Conservation (phyloP, 2,888 invertebrate species). For the Lacanobia oleracea region DNA sequence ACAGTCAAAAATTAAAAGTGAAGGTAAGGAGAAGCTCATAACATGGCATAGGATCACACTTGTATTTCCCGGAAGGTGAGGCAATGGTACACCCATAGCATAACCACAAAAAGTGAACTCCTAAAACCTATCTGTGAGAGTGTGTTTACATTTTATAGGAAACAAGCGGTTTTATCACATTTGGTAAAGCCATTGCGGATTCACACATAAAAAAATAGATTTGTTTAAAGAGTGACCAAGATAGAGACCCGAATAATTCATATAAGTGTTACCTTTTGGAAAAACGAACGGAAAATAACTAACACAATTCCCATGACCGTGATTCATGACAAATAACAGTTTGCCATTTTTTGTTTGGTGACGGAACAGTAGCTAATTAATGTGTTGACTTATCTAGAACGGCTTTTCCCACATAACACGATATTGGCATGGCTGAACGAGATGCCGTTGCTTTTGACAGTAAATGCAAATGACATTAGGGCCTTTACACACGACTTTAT, state of each 20-base stretch:
- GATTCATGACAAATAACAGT: conserved; percentile 3
- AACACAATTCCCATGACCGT: background rate
- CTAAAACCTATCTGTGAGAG: too few species aligned
- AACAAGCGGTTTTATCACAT: background rate
- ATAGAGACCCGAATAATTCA: background rate
- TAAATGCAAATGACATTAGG: too few species aligned
- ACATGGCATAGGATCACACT: too few species aligned
- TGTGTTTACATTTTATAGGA: background rate
- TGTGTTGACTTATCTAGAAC: background rate
- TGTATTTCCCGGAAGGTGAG: too few species aligned
- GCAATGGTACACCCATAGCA: too few species aligned
- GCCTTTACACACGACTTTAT: too few species aligned
- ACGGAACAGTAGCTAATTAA: background rate
- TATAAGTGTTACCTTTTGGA: conserved; percentile 12
- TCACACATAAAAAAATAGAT: background rate
- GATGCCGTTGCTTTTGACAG: too few species aligned
- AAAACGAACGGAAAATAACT: background rate
- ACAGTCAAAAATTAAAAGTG: too few species aligned
- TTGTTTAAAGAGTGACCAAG: background rate
- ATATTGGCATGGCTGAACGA: too few species aligned
- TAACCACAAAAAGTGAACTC: too few species aligned
- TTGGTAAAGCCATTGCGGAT: background rate
- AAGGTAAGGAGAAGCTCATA: too few species aligned
- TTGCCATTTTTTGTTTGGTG: background rate
- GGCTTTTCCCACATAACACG: background rate